Evolutionary conservation across 2,797 vertebrate species (phyloP).

Genomic region (Taenioides sp.): DNA sequence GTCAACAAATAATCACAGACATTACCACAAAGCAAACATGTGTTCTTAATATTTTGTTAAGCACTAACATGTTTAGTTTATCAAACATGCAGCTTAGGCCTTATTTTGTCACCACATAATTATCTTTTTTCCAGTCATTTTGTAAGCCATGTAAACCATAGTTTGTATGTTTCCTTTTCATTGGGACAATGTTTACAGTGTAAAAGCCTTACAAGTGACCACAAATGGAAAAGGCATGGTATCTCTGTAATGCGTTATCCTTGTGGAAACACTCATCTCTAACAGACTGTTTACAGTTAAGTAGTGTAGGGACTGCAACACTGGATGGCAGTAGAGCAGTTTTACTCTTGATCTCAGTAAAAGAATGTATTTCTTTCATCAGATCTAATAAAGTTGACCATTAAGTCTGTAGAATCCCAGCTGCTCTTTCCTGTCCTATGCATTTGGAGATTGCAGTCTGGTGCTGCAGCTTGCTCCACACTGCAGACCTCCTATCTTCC

Average conservation of each 20-base stretch:
- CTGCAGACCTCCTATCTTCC: constrained; percentile 34
- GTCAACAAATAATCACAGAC: constrained; percentile 20
- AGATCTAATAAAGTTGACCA: not conserved
- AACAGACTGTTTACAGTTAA: constrained; percentile 27
- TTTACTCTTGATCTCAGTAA: constrained; percentile 25
- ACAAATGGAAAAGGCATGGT: constrained; percentile 67
- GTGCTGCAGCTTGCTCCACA: constrained; percentile 32
- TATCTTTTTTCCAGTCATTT: constrained; percentile 26
- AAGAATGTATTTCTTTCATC: constrained; percentile 4
- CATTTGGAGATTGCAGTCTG: constrained; percentile 29
- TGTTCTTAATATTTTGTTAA: constrained; percentile 28
- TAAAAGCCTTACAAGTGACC: constrained; percentile 68
- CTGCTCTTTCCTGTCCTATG: constrained; percentile 33
- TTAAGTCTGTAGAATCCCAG: constrained; percentile 42
- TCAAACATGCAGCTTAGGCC: constrained; percentile 13
- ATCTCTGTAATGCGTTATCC: constrained; percentile 64
- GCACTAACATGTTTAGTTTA: constrained; percentile 21
- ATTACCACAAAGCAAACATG: constrained; percentile 11
- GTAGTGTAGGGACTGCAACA: constrained; percentile 45
- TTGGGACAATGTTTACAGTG: constrained; percentile 69
- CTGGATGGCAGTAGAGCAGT: constrained; percentile 73
- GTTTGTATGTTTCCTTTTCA: constrained; percentile 57
- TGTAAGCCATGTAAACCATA: constrained; percentile 30
- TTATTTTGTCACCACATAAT: constrained; percentile 13
- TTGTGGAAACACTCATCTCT: constrained; percentile 50